These are phyloP conservation scores for human DNA, from an alignment of 2,113 vertebrate genomes.

Conservation along the genomic window GRCh38 chrX:139318001-139318500, in stretches of 20 bases:
- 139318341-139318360: background rate
- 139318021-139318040: background rate
- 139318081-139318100: background rate
- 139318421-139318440: conserved; percentile 37
- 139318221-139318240: background rate
- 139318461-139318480: background rate
- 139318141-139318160: background rate
- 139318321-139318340: background rate
- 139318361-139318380: conserved; percentile 33
- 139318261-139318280: conserved; percentile 23
- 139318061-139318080: background rate
- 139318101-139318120: background rate
- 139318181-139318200: background rate
- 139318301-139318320: conserved; percentile 11
- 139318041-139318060: background rate
- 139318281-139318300: conserved; percentile 19
- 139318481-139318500: background rate
- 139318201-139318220: background rate
- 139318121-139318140: background rate
- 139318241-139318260: background rate
- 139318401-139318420: conserved; percentile 39
- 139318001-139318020: background rate
- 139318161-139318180: conserved; percentile 35
- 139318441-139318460: background rate
- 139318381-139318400: background rate